Conservation (phyloP, 2,888 invertebrate species). For the Polylopha cassiicola region DNA sequence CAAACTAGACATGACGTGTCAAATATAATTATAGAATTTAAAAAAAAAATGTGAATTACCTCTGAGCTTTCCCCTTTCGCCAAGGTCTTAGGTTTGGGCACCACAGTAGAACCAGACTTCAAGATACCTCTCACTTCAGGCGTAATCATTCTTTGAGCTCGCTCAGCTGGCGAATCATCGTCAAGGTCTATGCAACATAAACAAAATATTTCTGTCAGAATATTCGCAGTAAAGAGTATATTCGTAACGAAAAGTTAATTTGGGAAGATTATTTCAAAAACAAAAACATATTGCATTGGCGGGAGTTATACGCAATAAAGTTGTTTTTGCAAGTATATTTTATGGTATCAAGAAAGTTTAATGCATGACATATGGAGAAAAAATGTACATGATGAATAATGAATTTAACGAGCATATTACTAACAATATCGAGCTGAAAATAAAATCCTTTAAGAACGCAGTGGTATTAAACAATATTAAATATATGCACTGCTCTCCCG, state of each 20-base stretch:
- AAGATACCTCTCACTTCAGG: constrained; percentile 75
- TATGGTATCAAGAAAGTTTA: constrained; percentile 11
- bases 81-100: constrained; percentile 58
- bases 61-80: constrained; percentile 73
- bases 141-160: constrained; percentile 75
- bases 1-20: background rate
- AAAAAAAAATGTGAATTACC: constrained; percentile 41
- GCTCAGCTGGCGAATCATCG: constrained; percentile 65
- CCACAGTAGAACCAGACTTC: constrained; percentile 69
- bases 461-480: constrained; percentile 23
- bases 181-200: too few species aligned
- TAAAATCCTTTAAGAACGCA: constrained; percentile 35
- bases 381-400: constrained; percentile 35
- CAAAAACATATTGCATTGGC: constrained; percentile 8
- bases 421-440: constrained; percentile 41
- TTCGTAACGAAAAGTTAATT: too few species aligned
- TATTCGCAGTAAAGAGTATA: too few species aligned
- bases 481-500: constrained; percentile 24
- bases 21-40: constrained; percentile 3
- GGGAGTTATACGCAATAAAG: constrained; percentile 6
- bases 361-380: constrained; percentile 13
- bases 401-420: constrained; percentile 35
- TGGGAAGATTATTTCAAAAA: constrained; percentile 8
- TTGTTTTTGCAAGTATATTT: constrained; percentile 10
- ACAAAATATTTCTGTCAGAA: too few species aligned